Evolutionary conservation across 2,113 vertebrate genomes (phyloP).

Genomic region (Zosterops hypoxanthus): DNA sequence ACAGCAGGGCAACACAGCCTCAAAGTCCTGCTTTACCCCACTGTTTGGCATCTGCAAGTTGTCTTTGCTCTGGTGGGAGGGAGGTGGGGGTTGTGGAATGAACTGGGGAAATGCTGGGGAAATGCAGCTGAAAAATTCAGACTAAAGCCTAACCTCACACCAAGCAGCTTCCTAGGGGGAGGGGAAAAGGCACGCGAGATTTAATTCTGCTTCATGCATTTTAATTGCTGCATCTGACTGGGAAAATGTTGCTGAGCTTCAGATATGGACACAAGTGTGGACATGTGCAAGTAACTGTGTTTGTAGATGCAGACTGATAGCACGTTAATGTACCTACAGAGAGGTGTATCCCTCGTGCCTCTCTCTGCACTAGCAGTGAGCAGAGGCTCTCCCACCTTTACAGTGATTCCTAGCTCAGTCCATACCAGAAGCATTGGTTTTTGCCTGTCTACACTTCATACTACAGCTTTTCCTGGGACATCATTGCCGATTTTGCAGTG

Average conservation of each 20-base stretch:
- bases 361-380: background rate
- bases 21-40: background rate
- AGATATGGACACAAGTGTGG: background rate
- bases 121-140: background rate
- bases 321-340: background rate
- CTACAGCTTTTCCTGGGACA: background rate
- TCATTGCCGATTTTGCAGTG: background rate
- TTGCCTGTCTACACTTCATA: background rate
- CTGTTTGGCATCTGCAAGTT: background rate
- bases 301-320: background rate
- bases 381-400: background rate
- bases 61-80: background rate
- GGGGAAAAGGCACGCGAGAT: background rate
- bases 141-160: background rate
- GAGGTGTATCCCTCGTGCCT: background rate
- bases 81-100: background rate
- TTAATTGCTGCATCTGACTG: background rate
- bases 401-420: background rate
- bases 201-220: conserved; percentile 24
- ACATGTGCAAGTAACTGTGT: accelerated
- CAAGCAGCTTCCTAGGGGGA: background rate
- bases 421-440: background rate
- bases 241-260: background rate
- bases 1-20: background rate
- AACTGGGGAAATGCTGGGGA: background rate